Percentiles rank a stretch among this genome's conserved stretches.
Conservation (phyloP, 2,113 vertebrate species). For the Seriola quinqueradiata region DNA sequence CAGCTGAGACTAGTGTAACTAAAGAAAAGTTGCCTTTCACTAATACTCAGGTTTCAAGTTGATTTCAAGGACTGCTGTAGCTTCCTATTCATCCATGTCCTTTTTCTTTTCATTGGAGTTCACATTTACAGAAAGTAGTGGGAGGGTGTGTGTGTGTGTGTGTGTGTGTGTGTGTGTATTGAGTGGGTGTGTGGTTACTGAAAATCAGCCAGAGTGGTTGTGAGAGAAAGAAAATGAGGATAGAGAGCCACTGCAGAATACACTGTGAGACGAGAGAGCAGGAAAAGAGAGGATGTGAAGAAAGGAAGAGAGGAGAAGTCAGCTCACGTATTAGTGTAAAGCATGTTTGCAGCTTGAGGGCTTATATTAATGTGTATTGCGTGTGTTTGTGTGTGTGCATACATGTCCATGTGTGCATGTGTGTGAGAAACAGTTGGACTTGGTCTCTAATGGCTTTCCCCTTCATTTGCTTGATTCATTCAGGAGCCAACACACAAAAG, state of each 20-base stretch:
- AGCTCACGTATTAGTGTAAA: slow-evolving; percentile 26
- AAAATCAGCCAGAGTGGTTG: slow-evolving; percentile 29
- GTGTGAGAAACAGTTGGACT: slow-evolving; percentile 37
- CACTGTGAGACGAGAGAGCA: not conserved
- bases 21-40: not conserved
- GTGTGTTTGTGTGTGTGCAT: not conserved
- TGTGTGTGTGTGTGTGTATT: slow-evolving; percentile 19
- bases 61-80: not conserved
- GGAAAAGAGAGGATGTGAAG: not conserved
- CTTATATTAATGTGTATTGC: slow-evolving; percentile 4
- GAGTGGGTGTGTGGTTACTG: slow-evolving; percentile 36
- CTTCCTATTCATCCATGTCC: not conserved
- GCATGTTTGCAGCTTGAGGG: slow-evolving; percentile 5
- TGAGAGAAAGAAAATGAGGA: slow-evolving; percentile 21
- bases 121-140: slow-evolving; percentile 4
- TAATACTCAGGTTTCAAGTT: not conserved
- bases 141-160: slow-evolving; percentile 6
- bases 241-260: slow-evolving; percentile 17
- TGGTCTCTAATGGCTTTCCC: slow-evolving; percentile 61
- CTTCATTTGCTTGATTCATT: slow-evolving; percentile 77
- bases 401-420: not conserved
- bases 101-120: slow-evolving; percentile 2
- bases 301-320: slow-evolving; percentile 21
- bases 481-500: slow-evolving; percentile 70
- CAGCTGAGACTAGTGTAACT: not conserved